Conservation (phyloP, 2,797 vertebrate species). For the Takifugu ocellatus region DNA sequence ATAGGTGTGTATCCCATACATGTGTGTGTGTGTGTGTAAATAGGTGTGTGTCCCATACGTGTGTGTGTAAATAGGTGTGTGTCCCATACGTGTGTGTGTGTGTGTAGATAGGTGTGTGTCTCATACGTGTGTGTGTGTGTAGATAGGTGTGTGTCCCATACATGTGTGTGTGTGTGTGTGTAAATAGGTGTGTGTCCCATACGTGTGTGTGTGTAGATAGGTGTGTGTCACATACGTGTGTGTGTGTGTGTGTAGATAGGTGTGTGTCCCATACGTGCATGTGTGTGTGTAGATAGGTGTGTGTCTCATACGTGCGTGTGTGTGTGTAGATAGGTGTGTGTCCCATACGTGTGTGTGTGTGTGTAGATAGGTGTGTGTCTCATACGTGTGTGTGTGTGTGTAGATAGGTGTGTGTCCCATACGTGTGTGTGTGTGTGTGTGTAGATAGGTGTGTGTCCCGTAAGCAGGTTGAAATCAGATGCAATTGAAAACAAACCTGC, state of each 20-base stretch:
- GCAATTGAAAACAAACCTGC: too few species aligned
- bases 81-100: too few species aligned
- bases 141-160: constrained; percentile 21
- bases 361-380: constrained; percentile 11
- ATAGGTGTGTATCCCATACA: constrained; percentile 16
- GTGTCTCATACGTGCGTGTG: constrained; percentile 38
- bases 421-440: constrained; percentile 31
- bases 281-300: constrained; percentile 72
- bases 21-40: constrained; percentile 22
- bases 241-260: too few species aligned
- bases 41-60: constrained; percentile 17
- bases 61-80: too few species aligned
- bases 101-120: too few species aligned
- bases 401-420: constrained; percentile 25
- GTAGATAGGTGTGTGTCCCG: constrained; percentile 30
- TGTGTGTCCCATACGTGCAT: too few species aligned
- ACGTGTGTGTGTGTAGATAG: constrained; percentile 27
- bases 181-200: constrained; percentile 24
- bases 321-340: constrained; percentile 68
- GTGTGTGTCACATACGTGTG: too few species aligned
- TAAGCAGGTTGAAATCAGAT: not conserved
- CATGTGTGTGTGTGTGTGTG: constrained; percentile 14
- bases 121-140: constrained; percentile 16
- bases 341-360: constrained; percentile 34
- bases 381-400: constrained; percentile 26